Conservation (phyloP, 2,888 invertebrate genomes). For the Tetragonula carbonaria region DNA sequence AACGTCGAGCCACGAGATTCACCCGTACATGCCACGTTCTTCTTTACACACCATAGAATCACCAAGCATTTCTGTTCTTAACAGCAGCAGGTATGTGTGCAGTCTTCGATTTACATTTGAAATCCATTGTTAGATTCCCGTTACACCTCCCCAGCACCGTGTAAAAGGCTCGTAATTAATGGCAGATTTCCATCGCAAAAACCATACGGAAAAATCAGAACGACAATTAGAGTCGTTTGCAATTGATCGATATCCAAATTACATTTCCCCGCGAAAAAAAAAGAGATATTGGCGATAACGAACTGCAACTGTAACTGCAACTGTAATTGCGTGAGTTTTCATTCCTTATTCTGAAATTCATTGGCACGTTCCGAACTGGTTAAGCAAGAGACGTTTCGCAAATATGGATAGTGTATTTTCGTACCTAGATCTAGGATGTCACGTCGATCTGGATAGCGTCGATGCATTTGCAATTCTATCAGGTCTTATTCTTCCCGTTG, state of each 20-base stretch:
- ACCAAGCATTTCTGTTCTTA: background rate
- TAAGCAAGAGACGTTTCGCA: background rate
- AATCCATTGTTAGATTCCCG: conserved; percentile 22
- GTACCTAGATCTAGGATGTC: background rate
- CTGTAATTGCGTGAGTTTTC: background rate
- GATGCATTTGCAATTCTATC: conserved; percentile 11
- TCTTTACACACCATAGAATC: conserved; percentile 6
- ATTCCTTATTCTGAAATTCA: background rate
- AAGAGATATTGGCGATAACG: background rate
- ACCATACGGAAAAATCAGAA: background rate
- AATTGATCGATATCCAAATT: conserved; percentile 15
- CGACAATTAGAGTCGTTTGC: background rate
- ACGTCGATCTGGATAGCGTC: background rate
- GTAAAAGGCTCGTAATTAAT: conserved; percentile 9
- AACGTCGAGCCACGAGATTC: conserved; percentile 7
- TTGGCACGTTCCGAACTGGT: background rate
- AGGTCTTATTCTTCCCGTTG: background rate
- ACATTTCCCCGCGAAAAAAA: background rate
- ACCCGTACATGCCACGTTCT: conserved; percentile 22
- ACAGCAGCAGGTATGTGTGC: conserved; percentile 33
- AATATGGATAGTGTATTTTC: conserved; percentile 3
- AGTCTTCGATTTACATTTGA: conserved; percentile 8
- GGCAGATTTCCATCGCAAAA: conserved; percentile 33
- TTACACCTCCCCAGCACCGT: conserved; percentile 12
- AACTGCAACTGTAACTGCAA: background rate